Conservation (phyloP, 2,888 invertebrate species). For the Spialia ferax region DNA sequence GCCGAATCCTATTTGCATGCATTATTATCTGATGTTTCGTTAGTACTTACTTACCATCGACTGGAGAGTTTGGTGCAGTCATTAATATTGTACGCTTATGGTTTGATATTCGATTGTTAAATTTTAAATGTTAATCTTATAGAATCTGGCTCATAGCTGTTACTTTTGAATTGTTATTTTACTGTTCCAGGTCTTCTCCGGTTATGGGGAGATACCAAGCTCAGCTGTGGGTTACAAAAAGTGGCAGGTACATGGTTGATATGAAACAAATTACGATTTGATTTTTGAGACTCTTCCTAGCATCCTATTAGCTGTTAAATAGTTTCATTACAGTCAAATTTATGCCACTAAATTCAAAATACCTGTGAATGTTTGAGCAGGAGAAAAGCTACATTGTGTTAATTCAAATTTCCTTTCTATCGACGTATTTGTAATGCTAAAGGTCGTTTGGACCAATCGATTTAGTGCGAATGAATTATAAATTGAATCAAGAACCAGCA, state of each 20-base stretch:
- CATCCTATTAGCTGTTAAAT: no score
- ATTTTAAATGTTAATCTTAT: neutral
- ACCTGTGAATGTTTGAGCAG: neutral
- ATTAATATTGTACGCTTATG: neutral
- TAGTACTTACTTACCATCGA: neutral
- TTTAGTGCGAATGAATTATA: neutral
- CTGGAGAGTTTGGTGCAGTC: neutral
- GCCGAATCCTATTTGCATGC: constrained; percentile 32
- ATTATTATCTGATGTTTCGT: constrained; percentile 33
- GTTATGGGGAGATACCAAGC: no score
- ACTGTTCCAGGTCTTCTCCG: no score
- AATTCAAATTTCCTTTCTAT: neutral
- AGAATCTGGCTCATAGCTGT: no score
- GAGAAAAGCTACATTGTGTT: neutral
- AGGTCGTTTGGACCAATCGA: neutral
- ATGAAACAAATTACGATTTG: no score
- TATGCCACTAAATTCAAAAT: no score
- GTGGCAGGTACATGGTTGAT: no score
- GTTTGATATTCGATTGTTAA: neutral
- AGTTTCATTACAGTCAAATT: no score
- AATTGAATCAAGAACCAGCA: neutral
- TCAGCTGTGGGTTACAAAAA: no score
- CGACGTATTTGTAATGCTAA: neutral
- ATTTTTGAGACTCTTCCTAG: no score
- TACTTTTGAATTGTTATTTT: no score